phyloP scores from a whole-genome alignment of 2,113 vertebrate species.

The Xenopus tropicalis region UCB_Xtro_10.0 CM004446.2:77761001-77761500 shows the following conservation, averaged over 20 bases:
- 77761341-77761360: constrained; percentile 80
- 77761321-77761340: constrained; percentile 78
- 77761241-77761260: constrained; percentile 83
- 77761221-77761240: constrained; percentile 82
- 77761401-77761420: constrained; percentile 79
- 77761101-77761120: constrained; percentile 23
- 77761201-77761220: constrained; percentile 79
- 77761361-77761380: constrained; percentile 86
- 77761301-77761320: constrained; percentile 85
- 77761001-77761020: constrained; percentile 67
- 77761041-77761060: constrained; percentile 72
- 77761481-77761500: constrained; percentile 98
- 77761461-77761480: constrained; percentile 97
- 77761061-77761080: constrained; percentile 71
- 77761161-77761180: constrained; percentile 64
- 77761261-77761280: constrained; percentile 84
- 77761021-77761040: constrained; percentile 36
- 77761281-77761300: constrained; percentile 87
- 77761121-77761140: constrained; percentile 69
- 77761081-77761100: constrained; percentile 71
- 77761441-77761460: constrained; percentile 97
- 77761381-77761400: constrained; percentile 73
- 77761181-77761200: constrained; percentile 81
- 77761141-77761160: constrained; percentile 56
- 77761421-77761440: constrained; percentile 94